Evolutionary conservation across 2,888 invertebrate genomes (phyloP).

Genomic region (Neoitamus cyanurus): DNA sequence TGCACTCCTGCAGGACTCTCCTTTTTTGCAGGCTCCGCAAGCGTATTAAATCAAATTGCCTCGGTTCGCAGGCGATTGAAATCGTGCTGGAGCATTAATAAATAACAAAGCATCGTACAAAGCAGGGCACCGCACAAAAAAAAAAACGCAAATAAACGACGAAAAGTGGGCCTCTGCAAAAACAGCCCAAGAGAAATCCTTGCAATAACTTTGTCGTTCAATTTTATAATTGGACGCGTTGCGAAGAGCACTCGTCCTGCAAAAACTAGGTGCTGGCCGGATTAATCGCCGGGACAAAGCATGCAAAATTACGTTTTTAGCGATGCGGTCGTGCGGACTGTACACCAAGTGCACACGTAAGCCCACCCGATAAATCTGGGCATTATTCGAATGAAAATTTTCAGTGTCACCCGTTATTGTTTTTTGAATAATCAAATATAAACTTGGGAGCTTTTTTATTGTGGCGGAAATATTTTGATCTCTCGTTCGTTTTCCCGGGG

Average conservation of each 20-base stretch:
- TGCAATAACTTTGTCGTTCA: slow-evolving; percentile 30
- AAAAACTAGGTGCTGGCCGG: not conserved
- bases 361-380: not conserved
- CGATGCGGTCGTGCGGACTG: not conserved
- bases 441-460: not conserved
- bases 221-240: slow-evolving; percentile 32
- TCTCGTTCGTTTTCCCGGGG: not conserved
- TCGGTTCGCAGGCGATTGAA: slow-evolving; percentile 14
- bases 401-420: not conserved
- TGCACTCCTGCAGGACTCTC: not conserved
- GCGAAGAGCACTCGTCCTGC: not conserved
- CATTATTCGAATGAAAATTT: not conserved
- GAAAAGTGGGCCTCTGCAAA: slow-evolving; percentile 15
- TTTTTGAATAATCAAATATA: not conserved
- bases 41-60: slow-evolving; percentile 31
- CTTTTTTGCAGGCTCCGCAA: not conserved
- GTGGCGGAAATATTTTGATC: not conserved
- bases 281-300: not conserved
- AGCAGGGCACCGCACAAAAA: not conserved
- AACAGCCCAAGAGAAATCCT: slow-evolving; percentile 31
- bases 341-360: not conserved
- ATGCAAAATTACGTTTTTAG: not conserved
- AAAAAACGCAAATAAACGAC: slow-evolving; percentile 3
- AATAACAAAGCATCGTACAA: not conserved
- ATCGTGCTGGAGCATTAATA: slow-evolving; percentile 26